Evolutionary conservation across 1,140 invertebrate genomes (phyloP), one percentile per base, ranked within the genome.

Genomic region (Lutraria rhynchaena): DNA sequence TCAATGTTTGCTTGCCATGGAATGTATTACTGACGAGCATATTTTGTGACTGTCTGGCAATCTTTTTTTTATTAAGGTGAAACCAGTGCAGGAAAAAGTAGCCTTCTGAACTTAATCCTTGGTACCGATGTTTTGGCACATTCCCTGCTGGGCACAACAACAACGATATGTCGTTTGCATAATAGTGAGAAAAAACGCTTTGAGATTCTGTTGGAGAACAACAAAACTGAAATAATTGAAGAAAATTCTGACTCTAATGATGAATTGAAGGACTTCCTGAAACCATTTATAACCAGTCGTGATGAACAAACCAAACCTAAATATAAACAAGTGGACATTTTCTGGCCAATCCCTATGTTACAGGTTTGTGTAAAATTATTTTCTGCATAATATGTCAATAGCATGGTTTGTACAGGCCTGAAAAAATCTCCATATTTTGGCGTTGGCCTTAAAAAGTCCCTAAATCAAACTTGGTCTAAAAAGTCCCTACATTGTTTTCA

Each of bases 11-110:
- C n/a, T n/a, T n/a, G n/a, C n/a, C n/a, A n/a, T n/a, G n/a, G n/a
- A n/a, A n/a, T n/a, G n/a, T n/a, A n/a, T n/a, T n/a, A n/a, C n/a
- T n/a, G n/a, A n/a, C n/a, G n/a, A n/a, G n/a, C n/a, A n/a, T n/a
- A n/a, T n/a, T n/a, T n/a, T n/a, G n/a, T n/a, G n/a, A n/a, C n/a
- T n/a, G n/a, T n/a, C n/a, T n/a, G n/a, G n/a, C n/a, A n/a, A n/a
- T n/a, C n/a, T n/a, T n/a, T 7, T 41, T 41, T 41, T 41, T 41
- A 49, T 57, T 9, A n/a, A 87, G 86, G 86, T 15, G 86, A 87
- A 71, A 87, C 86, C 27, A 77, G 81, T 58, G 84, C 86, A 4
- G 86, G 86, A 0, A 87, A 87, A 63, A 84, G 82, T 58, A 82
- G 77, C 35, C 35, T 89, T 9, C 60, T 89, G 29, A 89, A 89